Conservation (phyloP, 2,888 invertebrate species). For the Phasia obesa region DNA sequence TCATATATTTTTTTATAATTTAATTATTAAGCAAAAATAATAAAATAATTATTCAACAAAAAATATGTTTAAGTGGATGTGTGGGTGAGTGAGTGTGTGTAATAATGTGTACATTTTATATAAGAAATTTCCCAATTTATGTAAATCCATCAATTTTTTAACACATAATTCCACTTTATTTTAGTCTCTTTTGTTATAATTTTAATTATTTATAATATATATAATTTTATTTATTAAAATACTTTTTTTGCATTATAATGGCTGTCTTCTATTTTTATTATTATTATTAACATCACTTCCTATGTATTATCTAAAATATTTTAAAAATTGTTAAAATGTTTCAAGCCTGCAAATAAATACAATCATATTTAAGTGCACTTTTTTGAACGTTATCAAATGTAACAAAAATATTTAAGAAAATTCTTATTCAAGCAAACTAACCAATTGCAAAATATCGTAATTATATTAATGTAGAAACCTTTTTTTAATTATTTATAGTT, state of each 20-base stretch:
- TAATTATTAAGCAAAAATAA: too few relatives aligned
- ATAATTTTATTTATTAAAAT: not conserved
- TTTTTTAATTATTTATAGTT: too few relatives aligned
- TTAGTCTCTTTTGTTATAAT: constrained; percentile 36
- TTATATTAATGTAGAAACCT: too few relatives aligned
- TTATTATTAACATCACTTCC: not conserved
- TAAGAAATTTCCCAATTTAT: constrained; percentile 20
- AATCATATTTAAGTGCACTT: constrained; percentile 34
- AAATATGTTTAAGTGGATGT: constrained; percentile 32
- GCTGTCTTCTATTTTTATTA: not conserved
- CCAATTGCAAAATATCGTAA: not conserved
- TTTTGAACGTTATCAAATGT: not conserved
- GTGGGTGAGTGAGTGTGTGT: constrained; percentile 33
- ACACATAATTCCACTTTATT: constrained; percentile 5
- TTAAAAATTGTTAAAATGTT: constrained; percentile 2
- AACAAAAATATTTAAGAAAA: too few relatives aligned
- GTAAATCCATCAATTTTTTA: constrained; percentile 40
- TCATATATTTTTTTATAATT: too few relatives aligned
- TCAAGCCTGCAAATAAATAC: not conserved
- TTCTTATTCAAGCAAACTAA: too few relatives aligned
- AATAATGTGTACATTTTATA: constrained; percentile 50
- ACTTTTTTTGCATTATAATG: not conserved
- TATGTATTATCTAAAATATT: not conserved
- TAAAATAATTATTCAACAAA: too few relatives aligned
- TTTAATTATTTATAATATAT: too few relatives aligned